Percentiles rank a stretch among this genome's conserved stretches.
These are phyloP conservation scores for Sciurus vulgaris DNA, from an alignment of 2,797 vertebrate species.

Conservation along the genomic window DNA sequence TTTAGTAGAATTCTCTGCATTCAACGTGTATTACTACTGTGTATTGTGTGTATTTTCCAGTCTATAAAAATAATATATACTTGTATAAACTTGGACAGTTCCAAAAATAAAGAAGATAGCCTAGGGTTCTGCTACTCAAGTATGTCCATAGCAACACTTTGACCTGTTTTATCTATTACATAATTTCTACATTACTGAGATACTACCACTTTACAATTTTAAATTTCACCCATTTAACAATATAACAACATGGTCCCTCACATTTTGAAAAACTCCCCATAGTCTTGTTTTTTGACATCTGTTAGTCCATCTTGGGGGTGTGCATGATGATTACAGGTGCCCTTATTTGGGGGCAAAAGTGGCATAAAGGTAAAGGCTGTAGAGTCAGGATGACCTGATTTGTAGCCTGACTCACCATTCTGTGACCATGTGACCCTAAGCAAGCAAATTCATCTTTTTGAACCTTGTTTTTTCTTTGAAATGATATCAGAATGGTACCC, in stretches of 20 bases:
- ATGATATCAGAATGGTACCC: not conserved
- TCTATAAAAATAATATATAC: not conserved
- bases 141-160: not conserved
- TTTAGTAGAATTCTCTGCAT: constrained; percentile 41
- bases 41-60: not conserved
- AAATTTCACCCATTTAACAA: not conserved
- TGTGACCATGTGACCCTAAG: not conserved
- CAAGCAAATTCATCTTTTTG: not conserved
- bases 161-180: not conserved
- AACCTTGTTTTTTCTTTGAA: not conserved
- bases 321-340: not conserved
- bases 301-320: not conserved
- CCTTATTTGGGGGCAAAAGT: not conserved
- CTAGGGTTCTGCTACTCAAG: not conserved
- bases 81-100: not conserved
- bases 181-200: not conserved
- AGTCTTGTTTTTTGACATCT: not conserved
- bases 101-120: constrained; percentile 39
- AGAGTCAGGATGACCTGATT: not conserved
- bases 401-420: not conserved
- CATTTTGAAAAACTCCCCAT: not conserved
- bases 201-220: not conserved
- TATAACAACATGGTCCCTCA: not conserved
- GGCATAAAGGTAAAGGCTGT: not conserved
- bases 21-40: not conserved